Evolutionary conservation across 2,113 vertebrate genomes (phyloP).

Genomic region (Paralichthys olivaceus): DNA sequence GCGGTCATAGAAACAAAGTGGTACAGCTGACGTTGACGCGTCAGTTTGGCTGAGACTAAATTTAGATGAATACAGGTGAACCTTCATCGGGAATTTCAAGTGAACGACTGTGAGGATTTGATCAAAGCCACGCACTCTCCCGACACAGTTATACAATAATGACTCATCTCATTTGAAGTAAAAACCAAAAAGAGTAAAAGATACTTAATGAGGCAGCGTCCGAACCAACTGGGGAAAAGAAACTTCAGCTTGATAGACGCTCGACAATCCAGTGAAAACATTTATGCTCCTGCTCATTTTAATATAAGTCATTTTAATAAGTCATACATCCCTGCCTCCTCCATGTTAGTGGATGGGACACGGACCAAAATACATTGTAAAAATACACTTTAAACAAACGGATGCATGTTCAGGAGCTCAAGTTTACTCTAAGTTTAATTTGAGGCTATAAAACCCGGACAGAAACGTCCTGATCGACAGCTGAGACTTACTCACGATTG

Average conservation of each 20-base stretch:
- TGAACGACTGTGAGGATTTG: not conserved
- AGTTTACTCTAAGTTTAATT: too few relatives aligned
- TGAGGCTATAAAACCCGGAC: too few relatives aligned
- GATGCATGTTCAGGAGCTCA: too few relatives aligned
- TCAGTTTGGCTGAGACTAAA: not conserved
- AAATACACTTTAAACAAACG: too few relatives aligned
- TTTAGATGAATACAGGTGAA: not conserved
- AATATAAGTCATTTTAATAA: too few relatives aligned
- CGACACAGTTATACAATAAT: not conserved
- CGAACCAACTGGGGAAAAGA: not conserved
- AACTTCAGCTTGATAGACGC: not conserved
- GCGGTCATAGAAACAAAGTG: not conserved
- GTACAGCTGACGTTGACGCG: not conserved
- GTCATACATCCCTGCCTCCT: too few relatives aligned
- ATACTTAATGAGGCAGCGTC: not conserved
- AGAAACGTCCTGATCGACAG: too few relatives aligned
- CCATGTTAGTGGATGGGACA: too few relatives aligned
- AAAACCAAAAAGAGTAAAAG: not conserved
- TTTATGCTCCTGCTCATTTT: not conserved
- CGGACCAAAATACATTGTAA: too few relatives aligned
- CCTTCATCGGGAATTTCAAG: not conserved
- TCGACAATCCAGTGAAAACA: not conserved
- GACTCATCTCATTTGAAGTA: not conserved
- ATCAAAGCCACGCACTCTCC: not conserved
- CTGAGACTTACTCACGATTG: too few relatives aligned